These are phyloP conservation scores for Zaprionus lachaisei DNA, from an alignment of 1,140 invertebrate species.

Conservation along the genomic window DNA sequence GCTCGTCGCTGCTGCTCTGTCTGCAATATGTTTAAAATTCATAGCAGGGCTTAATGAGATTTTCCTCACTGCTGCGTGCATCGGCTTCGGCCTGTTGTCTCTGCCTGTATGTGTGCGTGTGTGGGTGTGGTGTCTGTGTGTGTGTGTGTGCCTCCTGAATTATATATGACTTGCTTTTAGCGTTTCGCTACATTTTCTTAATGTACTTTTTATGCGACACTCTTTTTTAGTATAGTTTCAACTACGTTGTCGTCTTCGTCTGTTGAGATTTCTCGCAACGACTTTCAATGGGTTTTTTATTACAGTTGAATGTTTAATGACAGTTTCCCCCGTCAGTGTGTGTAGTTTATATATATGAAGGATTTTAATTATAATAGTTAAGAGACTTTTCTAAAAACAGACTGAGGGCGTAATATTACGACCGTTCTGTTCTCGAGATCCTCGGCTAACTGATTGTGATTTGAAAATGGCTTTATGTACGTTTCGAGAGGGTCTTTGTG, in stretches of 20 bases:
- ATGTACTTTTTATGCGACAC: slow-evolving; percentile 76
- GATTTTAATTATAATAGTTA: slow-evolving; percentile 11
- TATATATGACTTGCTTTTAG: slow-evolving; percentile 75
- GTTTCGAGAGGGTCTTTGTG: slow-evolving; percentile 10
- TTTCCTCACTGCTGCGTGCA: slow-evolving; percentile 59
- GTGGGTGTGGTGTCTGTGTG: neutral
- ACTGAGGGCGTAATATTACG: neutral
- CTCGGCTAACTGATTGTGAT: slow-evolving; percentile 21
- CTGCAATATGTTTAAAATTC: slow-evolving; percentile 80
- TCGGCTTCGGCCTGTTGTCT: slow-evolving; percentile 10
- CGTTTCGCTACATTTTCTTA: slow-evolving; percentile 65
- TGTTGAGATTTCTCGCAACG: slow-evolving; percentile 16
- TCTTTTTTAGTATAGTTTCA: slow-evolving; percentile 63
- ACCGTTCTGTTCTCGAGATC: slow-evolving; percentile 26
- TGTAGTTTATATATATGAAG: neutral
- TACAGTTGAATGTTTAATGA: slow-evolving; percentile 15
- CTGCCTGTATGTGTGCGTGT: neutral
- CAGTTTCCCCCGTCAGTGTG: neutral
- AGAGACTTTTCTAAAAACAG: slow-evolving; percentile 1
- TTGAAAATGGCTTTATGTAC: slow-evolving; percentile 32
- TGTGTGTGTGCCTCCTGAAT: slow-evolving; percentile 54
- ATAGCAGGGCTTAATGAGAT: slow-evolving; percentile 79
- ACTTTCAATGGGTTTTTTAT: slow-evolving; percentile 10
- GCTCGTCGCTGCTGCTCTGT: slow-evolving; percentile 29
- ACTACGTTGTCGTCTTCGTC: neutral